These are phyloP conservation scores for Drosophila lacertosa DNA, from an alignment of 1,140 invertebrate species.

Conservation along the genomic window DNA sequence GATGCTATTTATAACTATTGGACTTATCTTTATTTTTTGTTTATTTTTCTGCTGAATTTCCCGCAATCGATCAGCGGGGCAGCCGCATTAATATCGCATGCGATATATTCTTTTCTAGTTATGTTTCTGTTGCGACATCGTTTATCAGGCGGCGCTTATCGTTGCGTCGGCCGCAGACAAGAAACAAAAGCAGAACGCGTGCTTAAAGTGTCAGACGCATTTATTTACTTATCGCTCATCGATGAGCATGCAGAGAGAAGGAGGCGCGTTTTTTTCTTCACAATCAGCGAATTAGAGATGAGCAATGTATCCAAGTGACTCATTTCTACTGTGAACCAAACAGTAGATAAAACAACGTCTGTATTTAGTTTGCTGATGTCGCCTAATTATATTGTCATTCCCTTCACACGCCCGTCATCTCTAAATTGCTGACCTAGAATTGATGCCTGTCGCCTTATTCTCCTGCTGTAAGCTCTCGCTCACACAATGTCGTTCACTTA, in stretches of 20 bases:
- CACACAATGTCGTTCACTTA: conserved; percentile 50
- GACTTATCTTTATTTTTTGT: conserved; percentile 22
- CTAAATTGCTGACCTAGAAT: conserved; percentile 63
- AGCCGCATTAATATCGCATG: conserved; percentile 28
- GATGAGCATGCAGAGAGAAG: conserved; percentile 5
- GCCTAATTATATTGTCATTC: not conserved
- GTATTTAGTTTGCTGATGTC: not conserved
- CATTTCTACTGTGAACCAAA: not conserved
- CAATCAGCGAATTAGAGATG: conserved; percentile 14
- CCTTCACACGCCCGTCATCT: conserved; percentile 51
- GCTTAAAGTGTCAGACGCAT: conserved; percentile 43
- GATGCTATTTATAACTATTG: conserved; percentile 52
- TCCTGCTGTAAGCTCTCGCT: conserved; percentile 26
- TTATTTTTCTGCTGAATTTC: conserved; percentile 34
- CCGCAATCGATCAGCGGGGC: conserved; percentile 54
- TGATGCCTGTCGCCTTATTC: conserved; percentile 3
- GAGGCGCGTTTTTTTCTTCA: not conserved
- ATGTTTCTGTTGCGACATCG: conserved; percentile 10
- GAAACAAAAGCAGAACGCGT: conserved; percentile 10
- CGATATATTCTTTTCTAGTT: conserved; percentile 14
- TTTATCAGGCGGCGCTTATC: conserved; percentile 34
- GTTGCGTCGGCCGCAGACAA: conserved; percentile 17
- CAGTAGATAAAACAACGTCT: not conserved
- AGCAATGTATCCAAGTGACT: conserved; percentile 11
- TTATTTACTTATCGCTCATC: conserved; percentile 40